Base-by-base conservation (phyloP, 2,797 vertebrate species). In the Calcarius lapponicus region DNA sequence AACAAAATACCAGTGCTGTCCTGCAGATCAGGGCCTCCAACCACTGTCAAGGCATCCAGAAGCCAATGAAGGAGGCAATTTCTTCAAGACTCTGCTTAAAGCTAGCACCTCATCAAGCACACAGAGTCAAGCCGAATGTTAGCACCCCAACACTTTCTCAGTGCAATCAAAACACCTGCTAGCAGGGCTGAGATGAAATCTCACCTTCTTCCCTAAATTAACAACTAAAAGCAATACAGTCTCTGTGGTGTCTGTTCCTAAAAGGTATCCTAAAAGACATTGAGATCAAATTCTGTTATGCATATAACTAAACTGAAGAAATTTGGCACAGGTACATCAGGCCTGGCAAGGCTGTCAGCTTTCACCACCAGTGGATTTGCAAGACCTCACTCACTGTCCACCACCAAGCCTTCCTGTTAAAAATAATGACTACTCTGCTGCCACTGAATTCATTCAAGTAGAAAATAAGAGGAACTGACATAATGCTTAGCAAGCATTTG, bases 381-480 rank as follows among this genome's bases (percentile, higher is more conserved):
- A 88, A 82, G 85, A 67, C 45, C 61, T 80, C 72, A 36, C 61
- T 80, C 72, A 36, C 67, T 32, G 61, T 56, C 65, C 60, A 60
- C 34, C 24, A 43, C 48, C 86, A 92, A 72, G 80, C 62, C 15
- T 86, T 80, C 31, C 62, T 64, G 83, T 61, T 86, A 75, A 90
- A 83, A 94, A 79, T 82, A 91, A 96, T 64, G 62, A 85, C 58
- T 85, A 40, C 47, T 87, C 73, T 70, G 65, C 90, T 88, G 73
- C 92, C 67, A 92, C 57, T 11, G 48, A 86, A 84, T 67, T 90
- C 50, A 58, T 57, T 93, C 62, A 91, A 86, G 64, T 14, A 81
- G 79, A 71, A 94, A 88, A 87, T 64, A 65, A 73, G 54, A 54
- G 40, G 61, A 88, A 84, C 48, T 72, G 83, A 85, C 86, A 96